Conservation (phyloP, 2,113 vertebrate species). For the Baryphthengus martii region DNA sequence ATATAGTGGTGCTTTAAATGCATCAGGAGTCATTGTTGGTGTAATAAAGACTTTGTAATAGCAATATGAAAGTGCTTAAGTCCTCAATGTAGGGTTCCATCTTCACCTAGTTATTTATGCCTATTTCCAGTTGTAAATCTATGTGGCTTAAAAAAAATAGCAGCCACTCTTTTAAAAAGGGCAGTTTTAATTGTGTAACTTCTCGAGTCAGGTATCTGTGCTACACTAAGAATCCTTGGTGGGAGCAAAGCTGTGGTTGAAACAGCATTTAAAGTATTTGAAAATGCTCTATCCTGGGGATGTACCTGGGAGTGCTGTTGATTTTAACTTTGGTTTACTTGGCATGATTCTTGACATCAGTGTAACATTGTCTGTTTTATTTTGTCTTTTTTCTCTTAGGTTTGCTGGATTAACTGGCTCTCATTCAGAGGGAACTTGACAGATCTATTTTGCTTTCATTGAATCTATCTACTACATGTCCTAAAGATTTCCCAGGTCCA, state of each 20-base stretch:
- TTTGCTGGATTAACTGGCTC: constrained; percentile 42
- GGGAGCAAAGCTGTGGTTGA: background rate
- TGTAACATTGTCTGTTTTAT: background rate
- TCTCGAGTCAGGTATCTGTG: background rate
- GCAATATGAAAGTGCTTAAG: background rate
- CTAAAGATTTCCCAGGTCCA: constrained; percentile 13
- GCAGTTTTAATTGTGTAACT: background rate
- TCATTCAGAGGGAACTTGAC: constrained; percentile 31
- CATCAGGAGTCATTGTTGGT: background rate
- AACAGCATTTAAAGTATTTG: background rate
- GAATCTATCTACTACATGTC: background rate
- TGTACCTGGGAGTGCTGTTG: background rate
- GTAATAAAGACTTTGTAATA: background rate
- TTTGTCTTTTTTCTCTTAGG: constrained; percentile 40
- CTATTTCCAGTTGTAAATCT: background rate
- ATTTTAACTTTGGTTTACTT: background rate
- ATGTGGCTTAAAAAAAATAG: background rate
- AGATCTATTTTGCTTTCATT: constrained; percentile 14
- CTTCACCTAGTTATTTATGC: background rate
- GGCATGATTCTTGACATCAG: background rate
- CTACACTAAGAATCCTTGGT: background rate
- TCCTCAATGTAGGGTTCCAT: background rate
- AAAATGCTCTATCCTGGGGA: background rate
- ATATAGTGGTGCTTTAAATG: background rate
- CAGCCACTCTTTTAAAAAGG: background rate